Base-by-base conservation (phyloP, 1,140 invertebrate genomes). In the Metaphire vulgaris region DNA sequence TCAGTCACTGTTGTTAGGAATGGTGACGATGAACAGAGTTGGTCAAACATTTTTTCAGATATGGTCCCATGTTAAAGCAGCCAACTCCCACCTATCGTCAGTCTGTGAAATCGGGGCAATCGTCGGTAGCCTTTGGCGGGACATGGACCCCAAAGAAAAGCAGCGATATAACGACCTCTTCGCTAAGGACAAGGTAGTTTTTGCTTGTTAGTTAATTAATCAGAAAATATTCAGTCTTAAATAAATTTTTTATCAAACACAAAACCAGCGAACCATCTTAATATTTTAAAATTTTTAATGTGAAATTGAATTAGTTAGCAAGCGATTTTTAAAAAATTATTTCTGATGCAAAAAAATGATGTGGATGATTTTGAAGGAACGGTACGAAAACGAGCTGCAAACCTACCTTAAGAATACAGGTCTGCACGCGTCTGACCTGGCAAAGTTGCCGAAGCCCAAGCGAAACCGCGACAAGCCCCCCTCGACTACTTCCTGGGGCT, bases 61-160 rank as follows among this genome's bases (percentile, higher is more conserved):
- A 29, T 73, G 72, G 72, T 34, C 33, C 28, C 33, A 73, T 26
- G 72, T 73, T 14, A 73, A 73, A 30, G 72, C 33, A 73, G 33
- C 72, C 16, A 34, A 73, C 31, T 64, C 33, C 16, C 72, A 73
- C 16, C 31, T 73, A 34, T 73, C 72, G 16, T 73, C 72, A 41
- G 72, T 73, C 34, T 73, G 72, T 73, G 72, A 73, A 30, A 73
- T 73, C 34, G 72, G 72, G 28, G 72, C 72, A 34, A 73, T 73
- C 34, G 33, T 73, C 34, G 72, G 72, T 6, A 34, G 72, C 33
- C 29, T 73, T 15, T 73, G 72, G 72, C 32, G 72, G 41, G 72
- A 73, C 34, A 34, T 73, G 72, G 72, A 73, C 28, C 33, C 72
- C 2, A 73, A 14, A 56, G 72, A 73, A 2, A 73, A 73, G n/a